Conservation (phyloP, 2,888 invertebrate species). For the Drosophila kokeensis region DNA sequence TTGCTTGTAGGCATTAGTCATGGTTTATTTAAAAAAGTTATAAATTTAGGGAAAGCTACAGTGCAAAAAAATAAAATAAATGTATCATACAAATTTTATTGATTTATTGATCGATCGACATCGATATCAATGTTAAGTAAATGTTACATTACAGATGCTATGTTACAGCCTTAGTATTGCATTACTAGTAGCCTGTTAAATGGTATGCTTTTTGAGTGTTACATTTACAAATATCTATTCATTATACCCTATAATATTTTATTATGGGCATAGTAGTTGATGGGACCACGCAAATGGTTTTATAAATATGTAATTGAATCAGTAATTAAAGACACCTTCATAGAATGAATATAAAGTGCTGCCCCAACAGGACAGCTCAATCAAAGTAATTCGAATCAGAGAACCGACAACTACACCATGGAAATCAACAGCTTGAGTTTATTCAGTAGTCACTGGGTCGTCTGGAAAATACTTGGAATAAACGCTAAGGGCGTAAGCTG, state of each 20-base stretch:
- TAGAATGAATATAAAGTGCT: constrained; percentile 3
- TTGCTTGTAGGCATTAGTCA: background rate
- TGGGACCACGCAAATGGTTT: background rate
- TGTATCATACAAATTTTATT: background rate
- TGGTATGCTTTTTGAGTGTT: background rate
- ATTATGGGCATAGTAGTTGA: constrained; percentile 3
- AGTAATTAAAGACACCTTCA: background rate
- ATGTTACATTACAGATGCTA: background rate
- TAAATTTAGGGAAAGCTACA: background rate
- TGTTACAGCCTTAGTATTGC: background rate
- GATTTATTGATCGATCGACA: background rate
- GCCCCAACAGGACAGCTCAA: background rate
- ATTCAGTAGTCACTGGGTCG: constrained; percentile 59
- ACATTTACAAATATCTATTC: background rate
- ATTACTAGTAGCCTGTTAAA: background rate
- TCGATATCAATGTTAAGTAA: background rate
- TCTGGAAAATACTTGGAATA: constrained; percentile 64
- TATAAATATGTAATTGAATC: background rate
- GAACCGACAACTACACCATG: constrained; percentile 15
- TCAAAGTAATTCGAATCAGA: background rate
- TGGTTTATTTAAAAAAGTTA: too few species aligned
- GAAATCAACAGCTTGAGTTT: constrained; percentile 48
- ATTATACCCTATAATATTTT: background rate
- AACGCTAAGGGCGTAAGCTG: constrained; percentile 8
- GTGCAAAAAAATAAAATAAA: background rate